Conservation (phyloP, 2,888 invertebrate species). For the Thera obeliscata region DNA sequence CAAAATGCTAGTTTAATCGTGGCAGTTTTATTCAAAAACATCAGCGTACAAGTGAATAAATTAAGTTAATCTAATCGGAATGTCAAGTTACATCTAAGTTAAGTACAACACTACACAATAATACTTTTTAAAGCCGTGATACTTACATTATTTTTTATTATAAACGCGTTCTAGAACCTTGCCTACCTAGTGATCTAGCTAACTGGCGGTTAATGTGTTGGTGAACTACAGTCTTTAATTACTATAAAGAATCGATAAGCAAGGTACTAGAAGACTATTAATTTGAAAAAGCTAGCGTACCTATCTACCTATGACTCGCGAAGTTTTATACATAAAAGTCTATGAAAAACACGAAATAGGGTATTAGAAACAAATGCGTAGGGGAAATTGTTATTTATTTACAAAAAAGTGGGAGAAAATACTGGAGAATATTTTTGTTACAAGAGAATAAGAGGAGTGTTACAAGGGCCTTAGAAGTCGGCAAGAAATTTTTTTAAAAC, state of each 20-base stretch:
- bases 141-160: slow-evolving; percentile 51
- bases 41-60: slow-evolving; percentile 65
- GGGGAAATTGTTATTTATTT: not conserved
- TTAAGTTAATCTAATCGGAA: slow-evolving; percentile 66
- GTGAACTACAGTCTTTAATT: not conserved
- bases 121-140: slow-evolving; percentile 65
- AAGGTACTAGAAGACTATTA: not conserved
- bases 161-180: not conserved
- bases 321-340: too few species aligned
- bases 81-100: slow-evolving; percentile 47
- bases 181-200: too few species aligned
- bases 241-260: not conserved
- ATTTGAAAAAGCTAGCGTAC: too few species aligned
- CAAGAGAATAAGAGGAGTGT: too few species aligned
- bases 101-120: slow-evolving; percentile 38
- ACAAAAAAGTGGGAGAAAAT: too few species aligned
- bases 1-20: slow-evolving; percentile 26
- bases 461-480: too few species aligned
- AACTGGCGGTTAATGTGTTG: not conserved
- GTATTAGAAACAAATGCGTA: too few species aligned
- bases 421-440: too few species aligned
- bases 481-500: too few species aligned
- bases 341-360: too few species aligned
- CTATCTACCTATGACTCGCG: too few species aligned
- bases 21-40: slow-evolving; percentile 54